Conservation (phyloP, 2,113 vertebrate genomes). For the Myrmecophaga tridactyla region DNA sequence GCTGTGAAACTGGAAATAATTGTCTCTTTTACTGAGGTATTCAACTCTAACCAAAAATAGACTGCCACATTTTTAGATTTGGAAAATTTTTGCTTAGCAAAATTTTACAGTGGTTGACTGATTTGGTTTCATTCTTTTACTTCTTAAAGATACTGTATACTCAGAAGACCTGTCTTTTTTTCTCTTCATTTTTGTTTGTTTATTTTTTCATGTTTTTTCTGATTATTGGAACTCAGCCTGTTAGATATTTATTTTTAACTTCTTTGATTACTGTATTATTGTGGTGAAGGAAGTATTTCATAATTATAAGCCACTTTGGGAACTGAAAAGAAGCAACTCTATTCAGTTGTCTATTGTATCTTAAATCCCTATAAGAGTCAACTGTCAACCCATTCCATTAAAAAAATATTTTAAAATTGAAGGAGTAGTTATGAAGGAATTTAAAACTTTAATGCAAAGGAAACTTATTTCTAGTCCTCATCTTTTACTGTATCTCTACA, state of each 20-base stretch:
- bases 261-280: constrained; percentile 16
- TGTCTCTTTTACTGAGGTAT: constrained; percentile 41
- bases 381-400: not conserved
- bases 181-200: not conserved
- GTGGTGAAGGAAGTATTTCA: not conserved
- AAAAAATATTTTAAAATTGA: not conserved
- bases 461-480: constrained; percentile 22
- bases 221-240: too few relatives aligned
- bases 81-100: not conserved
- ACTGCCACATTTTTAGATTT: not conserved
- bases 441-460: not conserved
- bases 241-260: not conserved
- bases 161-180: not conserved
- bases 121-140: constrained; percentile 15
- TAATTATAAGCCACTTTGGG: not conserved
- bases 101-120: constrained; percentile 30
- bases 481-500: not conserved
- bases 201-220: too few relatives aligned
- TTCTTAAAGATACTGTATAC: not conserved
- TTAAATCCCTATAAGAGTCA: not conserved
- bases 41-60: constrained; percentile 28
- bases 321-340: not conserved
- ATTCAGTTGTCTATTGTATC: not conserved
- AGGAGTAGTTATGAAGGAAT: not conserved
- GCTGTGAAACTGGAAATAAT: not conserved